Evolutionary conservation across 2,113 vertebrate genomes (phyloP), one percentile per base, ranked within the genome.

Genomic region (Macquaria ambigua): DNA sequence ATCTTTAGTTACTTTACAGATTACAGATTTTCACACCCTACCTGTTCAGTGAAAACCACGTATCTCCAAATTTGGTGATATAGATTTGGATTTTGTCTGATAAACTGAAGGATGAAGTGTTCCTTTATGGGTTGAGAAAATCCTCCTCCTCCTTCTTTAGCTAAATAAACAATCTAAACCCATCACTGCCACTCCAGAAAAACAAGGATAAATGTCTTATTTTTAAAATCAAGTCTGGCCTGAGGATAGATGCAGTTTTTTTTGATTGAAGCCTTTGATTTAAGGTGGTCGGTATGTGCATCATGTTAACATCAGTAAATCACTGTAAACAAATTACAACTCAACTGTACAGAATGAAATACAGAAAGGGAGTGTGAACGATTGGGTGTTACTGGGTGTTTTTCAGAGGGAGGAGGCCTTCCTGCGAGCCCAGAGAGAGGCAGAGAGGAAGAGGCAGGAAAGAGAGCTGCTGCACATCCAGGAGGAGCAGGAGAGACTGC

Each of bases 401-500:
- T 90, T 77, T 82, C 91, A 99, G 98, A 97, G 96, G 87, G 97
- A 98, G 95, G 97, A 97, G 94, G 96, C 96, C 67, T 97, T 97
- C 93, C 94, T 95, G 76, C 96, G 97, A 84, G 97, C 97, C 25
- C 96, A 96, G 82, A 96, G 96, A 61, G 97, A 97, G 89, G 97
- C 97, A 1, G 97, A 99, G 92, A 96, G 97, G 53, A 96, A 97
- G 95, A 95, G 96, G 71, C 94, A 97, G 86, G 97, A 98, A 93
- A 95, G 98, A 87, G 97, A 99, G 88, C 96, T 96, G 93, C 96
- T 97, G 80, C 98, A 98, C 95, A 95, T 98, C 59, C 98, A 98
- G 95, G 98, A 98, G 90, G 98, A 99, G 89, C 97, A 98, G 93
- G 98, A 99, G 91, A 95, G 98, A 73, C 95, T 97, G 90, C 97